Conservation (phyloP, 2,113 vertebrate genomes). For the Astur gentilis region DNA sequence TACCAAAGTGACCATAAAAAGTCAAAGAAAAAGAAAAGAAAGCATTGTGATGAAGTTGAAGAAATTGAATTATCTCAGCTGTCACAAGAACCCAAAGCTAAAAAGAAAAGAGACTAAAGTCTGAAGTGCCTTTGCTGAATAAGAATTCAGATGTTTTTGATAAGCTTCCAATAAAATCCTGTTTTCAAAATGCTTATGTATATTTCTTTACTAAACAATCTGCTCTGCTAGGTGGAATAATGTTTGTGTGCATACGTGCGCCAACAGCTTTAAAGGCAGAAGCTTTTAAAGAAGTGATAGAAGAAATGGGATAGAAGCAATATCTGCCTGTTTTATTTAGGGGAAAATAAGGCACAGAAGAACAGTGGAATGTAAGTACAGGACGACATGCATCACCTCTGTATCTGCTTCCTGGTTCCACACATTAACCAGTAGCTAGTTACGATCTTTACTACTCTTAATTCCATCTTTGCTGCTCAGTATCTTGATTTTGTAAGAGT, state of each 20-base stretch:
- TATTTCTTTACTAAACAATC: neutral
- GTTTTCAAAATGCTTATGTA: neutral
- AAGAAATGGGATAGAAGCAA: neutral
- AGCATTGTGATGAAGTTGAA: slow-evolving; percentile 28
- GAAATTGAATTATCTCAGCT: neutral
- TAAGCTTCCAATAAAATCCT: slow-evolving; percentile 27
- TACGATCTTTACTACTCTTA: neutral
- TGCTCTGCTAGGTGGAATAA: neutral
- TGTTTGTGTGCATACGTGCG: neutral
- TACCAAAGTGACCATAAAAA: slow-evolving; percentile 80
- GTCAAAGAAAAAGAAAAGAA: slow-evolving; percentile 81
- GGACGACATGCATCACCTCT: neutral
- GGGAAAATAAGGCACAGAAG: neutral
- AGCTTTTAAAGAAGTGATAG: neutral
- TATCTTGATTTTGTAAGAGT: neutral
- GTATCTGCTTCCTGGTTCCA: neutral
- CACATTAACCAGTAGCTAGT: accelerated
- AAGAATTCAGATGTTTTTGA: neutral
- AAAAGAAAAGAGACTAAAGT: slow-evolving; percentile 74
- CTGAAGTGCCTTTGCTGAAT: neutral
- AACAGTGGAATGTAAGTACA: neutral
- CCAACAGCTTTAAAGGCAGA: neutral
- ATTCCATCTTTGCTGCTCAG: neutral
- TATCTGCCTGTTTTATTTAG: neutral
- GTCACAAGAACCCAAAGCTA: slow-evolving; percentile 60